Base-by-base conservation (phyloP, 2,113 vertebrate genomes). In the Sinocyclocheilus anshuiensis region DNA sequence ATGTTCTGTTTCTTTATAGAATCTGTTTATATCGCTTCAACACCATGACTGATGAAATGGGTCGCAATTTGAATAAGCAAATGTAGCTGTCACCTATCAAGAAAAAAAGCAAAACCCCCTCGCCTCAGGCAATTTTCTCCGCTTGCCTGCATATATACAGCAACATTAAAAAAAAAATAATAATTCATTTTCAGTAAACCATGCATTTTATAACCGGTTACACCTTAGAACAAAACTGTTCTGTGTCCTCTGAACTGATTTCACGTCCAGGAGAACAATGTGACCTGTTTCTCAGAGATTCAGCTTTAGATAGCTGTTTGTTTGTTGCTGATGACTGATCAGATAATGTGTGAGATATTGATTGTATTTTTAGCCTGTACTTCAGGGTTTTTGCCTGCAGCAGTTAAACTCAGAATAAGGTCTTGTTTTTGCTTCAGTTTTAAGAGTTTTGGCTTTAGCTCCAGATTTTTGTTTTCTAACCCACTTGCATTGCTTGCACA, bases 11-110 rank as follows among this genome's bases (percentile, higher is more conserved):
- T 53, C 63, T 76, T 79, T 45, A 81, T 55, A 79, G 36, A 79
- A 67, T 78, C 53, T 20, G 53, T 67, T 61, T 63, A 11, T 22
- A 76, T 83, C 76, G 24, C 59, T 16, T 69, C 48, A 39, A 13
- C 42, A 76, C 12, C 13, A 29, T 48, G 74, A 83, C 16, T 13
- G 33, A 83, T 87, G 48, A 83, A 83, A 59, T 71, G 65, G 72
- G 86, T 69, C 50, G 7, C 36, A 71, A 48, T 78, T 78, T 84
- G 39, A 72, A 79, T 50, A 79, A 79, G 39, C 24, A 45, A 53
- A 48, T 45, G 24, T 86, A 71, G 80, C n/a, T 53, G 12, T 77
- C 53, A 18, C 24, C 10, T 79, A 59, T 50, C 4, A 82, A 65
- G 69, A 36, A 29, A 16, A 71, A 53, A 76, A 15, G n/a, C 2